phyloP scores from a whole-genome alignment of 2,797 vertebrate genomes.

The Hozukius guyotensis region DNA sequence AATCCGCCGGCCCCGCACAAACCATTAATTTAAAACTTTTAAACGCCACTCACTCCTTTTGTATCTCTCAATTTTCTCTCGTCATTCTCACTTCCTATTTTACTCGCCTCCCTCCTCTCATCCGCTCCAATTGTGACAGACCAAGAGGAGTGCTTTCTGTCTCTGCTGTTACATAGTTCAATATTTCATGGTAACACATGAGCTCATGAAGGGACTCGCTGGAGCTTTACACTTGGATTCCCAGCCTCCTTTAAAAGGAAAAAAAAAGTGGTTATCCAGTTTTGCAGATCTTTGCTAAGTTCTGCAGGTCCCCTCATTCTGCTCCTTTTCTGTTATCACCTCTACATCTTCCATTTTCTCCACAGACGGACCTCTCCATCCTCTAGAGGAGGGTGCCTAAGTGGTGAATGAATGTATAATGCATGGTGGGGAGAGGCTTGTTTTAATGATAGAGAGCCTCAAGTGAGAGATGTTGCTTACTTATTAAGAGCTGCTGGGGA shows the following conservation, averaged over 20 bases:
- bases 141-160: slow-evolving; percentile 42
- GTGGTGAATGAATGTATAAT: slow-evolving; percentile 63
- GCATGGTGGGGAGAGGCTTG: slow-evolving; percentile 46
- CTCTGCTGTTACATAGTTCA: slow-evolving; percentile 34
- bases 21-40: slow-evolving; percentile 62
- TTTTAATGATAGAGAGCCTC: slow-evolving; percentile 51
- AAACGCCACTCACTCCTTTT: slow-evolving; percentile 34
- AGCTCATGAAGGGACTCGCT: slow-evolving; percentile 39
- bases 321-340: slow-evolving; percentile 6
- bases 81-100: slow-evolving; percentile 20
- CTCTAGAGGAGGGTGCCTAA: slow-evolving; percentile 38
- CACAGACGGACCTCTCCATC: slow-evolving; percentile 9
- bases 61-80: slow-evolving; percentile 14
- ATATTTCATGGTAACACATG: slow-evolving; percentile 59
- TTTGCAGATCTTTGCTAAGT: slow-evolving; percentile 15
- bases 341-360: slow-evolving; percentile 22
- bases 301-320: not conserved
- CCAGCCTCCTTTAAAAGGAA: not conserved
- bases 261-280: slow-evolving; percentile 12
- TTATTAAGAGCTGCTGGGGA: slow-evolving; percentile 42
- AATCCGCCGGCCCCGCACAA: slow-evolving; percentile 29
- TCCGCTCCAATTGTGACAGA: slow-evolving; percentile 49
- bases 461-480: slow-evolving; percentile 48
- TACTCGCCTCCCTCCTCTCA: slow-evolving; percentile 4
- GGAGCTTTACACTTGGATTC: not conserved